Evolutionary conservation across 1,140 invertebrate genomes (phyloP).

Genomic region (Colletes gigas): DNA sequence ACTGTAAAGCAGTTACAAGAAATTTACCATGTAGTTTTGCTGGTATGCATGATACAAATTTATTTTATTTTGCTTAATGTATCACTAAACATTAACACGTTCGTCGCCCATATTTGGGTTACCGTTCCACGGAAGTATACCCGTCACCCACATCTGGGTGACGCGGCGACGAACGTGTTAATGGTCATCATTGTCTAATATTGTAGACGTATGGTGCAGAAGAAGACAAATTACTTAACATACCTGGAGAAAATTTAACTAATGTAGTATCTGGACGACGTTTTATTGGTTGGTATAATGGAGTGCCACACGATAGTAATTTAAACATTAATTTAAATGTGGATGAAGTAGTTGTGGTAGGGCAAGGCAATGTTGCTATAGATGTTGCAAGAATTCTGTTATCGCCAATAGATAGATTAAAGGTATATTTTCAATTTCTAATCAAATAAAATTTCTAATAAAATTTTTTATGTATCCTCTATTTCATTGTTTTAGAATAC

Average conservation of each 20-base stretch:
- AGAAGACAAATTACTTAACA: conserved; percentile 88
- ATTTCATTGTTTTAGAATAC: conserved; percentile 83
- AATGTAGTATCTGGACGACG: conserved; percentile 93
- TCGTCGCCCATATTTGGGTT: too few relatives aligned
- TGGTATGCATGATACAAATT: conserved; percentile 84
- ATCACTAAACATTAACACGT: conserved; percentile 25
- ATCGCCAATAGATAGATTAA: conserved; percentile 86
- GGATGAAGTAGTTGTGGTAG: conserved; percentile 91
- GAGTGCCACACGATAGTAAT: conserved; percentile 89
- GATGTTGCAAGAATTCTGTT: conserved; percentile 97
- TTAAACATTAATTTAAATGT: conserved; percentile 87
- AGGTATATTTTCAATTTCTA: conserved; percentile 77
- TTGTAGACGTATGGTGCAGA: conserved; percentile 93
- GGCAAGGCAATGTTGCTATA: conserved; percentile 99
- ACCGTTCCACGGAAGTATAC: too few relatives aligned
- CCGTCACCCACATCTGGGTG: too few relatives aligned
- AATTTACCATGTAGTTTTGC: conserved; percentile 93
- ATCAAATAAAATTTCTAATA: not conserved
- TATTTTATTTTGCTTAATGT: conserved; percentile 2
- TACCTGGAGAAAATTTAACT: conserved; percentile 91
- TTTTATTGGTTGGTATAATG: conserved; percentile 99
- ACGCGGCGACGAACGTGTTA: too few relatives aligned
- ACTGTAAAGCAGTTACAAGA: conserved; percentile 87
- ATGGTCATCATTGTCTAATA: conserved; percentile 2
- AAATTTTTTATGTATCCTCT: not conserved